Conservation (phyloP, 1,140 invertebrate genomes). For the Orius insidiosus region DNA sequence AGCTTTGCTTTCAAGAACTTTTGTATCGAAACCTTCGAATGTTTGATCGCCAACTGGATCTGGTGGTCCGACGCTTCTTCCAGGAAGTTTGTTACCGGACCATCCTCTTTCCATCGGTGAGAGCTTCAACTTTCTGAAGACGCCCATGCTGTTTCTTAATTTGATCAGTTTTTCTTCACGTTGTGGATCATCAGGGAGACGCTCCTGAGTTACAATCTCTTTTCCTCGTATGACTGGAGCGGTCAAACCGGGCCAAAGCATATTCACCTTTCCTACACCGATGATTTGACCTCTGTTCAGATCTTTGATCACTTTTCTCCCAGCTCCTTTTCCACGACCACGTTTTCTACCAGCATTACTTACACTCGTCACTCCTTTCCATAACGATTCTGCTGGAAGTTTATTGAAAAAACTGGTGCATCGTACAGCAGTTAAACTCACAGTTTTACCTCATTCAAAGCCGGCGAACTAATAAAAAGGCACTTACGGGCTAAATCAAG, state of each 20-base stretch:
- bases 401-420: constrained; percentile 14
- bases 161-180: constrained; percentile 49
- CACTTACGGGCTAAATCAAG: too few species aligned
- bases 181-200: constrained; percentile 52
- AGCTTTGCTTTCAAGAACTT: constrained; percentile 53
- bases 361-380: constrained; percentile 87
- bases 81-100: constrained; percentile 63
- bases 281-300: constrained; percentile 81
- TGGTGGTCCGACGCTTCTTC: constrained; percentile 70
- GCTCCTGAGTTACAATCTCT: constrained; percentile 49
- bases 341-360: constrained; percentile 90
- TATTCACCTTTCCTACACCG: constrained; percentile 60
- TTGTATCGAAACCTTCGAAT: constrained; percentile 77
- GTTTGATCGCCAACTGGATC: constrained; percentile 64
- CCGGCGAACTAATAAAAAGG: too few species aligned
- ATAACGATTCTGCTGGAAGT: constrained; percentile 55
- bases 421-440: background rate
- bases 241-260: constrained; percentile 85
- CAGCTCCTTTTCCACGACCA: constrained; percentile 72
- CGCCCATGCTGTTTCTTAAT: constrained; percentile 51
- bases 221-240: constrained; percentile 59
- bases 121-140: constrained; percentile 38
- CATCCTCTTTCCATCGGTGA: constrained; percentile 76
- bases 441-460: too few species aligned
- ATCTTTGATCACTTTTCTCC: constrained; percentile 55